Evolutionary conservation across 2,888 invertebrate species (phyloP).

Genomic region (Horisme vitalbata): DNA sequence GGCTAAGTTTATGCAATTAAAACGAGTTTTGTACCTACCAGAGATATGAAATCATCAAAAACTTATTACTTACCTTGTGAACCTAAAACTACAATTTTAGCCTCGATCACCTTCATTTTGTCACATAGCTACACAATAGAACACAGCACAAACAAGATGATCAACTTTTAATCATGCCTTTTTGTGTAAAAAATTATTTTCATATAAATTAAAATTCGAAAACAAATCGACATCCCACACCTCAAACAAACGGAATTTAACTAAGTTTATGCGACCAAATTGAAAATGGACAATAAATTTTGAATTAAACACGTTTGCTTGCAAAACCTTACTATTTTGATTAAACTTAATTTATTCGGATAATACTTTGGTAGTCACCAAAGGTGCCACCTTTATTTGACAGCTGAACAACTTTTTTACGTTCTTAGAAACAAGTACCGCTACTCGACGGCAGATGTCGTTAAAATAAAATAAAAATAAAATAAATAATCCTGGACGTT

Average conservation of each 20-base stretch:
- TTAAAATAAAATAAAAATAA: neutral
- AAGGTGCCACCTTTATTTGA: conserved; percentile 6
- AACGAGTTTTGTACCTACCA: conserved; percentile 27
- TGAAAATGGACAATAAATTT: conserved; percentile 5
- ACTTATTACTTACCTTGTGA: conserved; percentile 85
- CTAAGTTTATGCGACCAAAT: conserved; percentile 16
- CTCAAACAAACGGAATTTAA: conserved; percentile 12
- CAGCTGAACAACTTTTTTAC: conserved; percentile 2
- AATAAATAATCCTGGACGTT: too few species aligned
- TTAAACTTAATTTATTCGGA: conserved; percentile 6
- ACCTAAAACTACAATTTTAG: conserved; percentile 93
- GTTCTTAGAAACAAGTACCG: neutral
- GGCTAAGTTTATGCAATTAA: conserved; percentile 11
- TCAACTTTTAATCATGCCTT: conserved; percentile 38
- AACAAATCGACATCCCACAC: neutral
- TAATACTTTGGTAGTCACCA: neutral
- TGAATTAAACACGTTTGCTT: neutral
- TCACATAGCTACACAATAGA: conserved; percentile 32
- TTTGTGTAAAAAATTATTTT: conserved; percentile 20
- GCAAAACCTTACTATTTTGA: too few species aligned
- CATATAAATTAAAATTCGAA: conserved; percentile 28
- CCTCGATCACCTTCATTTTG: conserved; percentile 89
- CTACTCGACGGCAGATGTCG: conserved; percentile 23
- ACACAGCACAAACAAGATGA: conserved; percentile 18
- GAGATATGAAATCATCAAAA: conserved; percentile 30